Percentiles rank a stretch among this genome's conserved stretches.
Conservation (phyloP, 2,113 vertebrate genomes). For the Bubalus kerabau region DNA sequence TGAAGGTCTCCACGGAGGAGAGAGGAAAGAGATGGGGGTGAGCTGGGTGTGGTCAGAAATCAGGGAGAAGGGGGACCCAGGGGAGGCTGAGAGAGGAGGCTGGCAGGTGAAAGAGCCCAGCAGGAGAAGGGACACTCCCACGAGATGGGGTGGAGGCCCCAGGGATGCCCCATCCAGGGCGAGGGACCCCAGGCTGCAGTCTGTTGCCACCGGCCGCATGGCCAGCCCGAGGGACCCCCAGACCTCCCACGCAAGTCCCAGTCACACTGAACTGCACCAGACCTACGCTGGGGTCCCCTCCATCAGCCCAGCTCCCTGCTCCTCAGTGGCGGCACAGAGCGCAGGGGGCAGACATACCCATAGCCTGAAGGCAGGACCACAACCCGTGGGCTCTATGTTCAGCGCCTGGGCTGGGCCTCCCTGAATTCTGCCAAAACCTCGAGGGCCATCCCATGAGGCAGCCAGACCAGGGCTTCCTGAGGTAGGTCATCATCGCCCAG, state of each 20-base stretch:
- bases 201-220: neutral
- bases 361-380: neutral
- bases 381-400: accelerated
- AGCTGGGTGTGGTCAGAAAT: neutral
- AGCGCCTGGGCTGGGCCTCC: too few species aligned
- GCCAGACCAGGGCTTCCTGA: neutral
- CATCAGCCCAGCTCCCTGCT: too few species aligned
- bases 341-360: neutral
- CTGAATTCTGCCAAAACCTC: neutral
- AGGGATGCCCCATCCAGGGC: neutral
- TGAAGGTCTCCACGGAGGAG: neutral
- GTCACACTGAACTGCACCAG: neutral
- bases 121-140: neutral
- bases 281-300: accelerated
- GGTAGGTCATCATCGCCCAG: accelerated
- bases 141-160: accelerated
- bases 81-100: neutral
- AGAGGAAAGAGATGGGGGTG: too few species aligned
- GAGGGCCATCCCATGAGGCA: accelerated
- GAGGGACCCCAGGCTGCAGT: neutral
- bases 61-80: neutral
- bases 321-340: accelerated
- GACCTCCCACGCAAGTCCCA: neutral
- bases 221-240: neutral
- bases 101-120: neutral